These are phyloP conservation scores for Natrix natrix DNA, from an alignment of 2,797 vertebrate species.

Conservation along the genomic window DNA sequence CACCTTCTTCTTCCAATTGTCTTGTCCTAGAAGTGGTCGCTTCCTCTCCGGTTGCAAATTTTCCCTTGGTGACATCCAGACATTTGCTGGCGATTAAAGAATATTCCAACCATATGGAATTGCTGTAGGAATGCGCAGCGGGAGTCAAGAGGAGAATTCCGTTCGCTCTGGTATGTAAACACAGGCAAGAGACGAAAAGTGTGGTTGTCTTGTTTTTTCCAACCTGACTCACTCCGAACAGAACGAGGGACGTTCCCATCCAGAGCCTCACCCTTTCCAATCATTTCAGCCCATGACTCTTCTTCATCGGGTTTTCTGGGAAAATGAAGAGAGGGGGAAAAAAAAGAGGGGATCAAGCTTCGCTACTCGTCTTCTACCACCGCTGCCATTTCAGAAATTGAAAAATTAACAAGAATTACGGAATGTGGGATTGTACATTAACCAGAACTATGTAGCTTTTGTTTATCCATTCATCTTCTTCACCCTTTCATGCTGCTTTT, in stretches of 20 bases:
- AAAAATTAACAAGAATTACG: neutral
- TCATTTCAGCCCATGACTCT: neutral
- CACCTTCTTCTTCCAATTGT: accelerated
- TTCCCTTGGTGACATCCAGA: constrained; percentile 28
- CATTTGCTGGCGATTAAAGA: constrained; percentile 40
- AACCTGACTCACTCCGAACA: neutral
- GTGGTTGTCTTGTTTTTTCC: accelerated
- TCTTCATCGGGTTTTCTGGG: neutral
- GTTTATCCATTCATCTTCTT: neutral
- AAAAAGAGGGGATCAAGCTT: neutral
- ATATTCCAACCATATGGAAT: constrained; percentile 40
- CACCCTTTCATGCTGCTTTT: neutral
- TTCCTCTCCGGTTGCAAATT: constrained; percentile 3
- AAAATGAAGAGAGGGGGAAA: constrained; percentile 27
- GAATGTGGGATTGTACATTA: neutral
- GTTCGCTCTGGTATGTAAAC: constrained; percentile 55
- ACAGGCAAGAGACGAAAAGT: neutral
- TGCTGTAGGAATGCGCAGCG: neutral
- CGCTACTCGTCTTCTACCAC: neutral
- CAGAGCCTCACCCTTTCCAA: neutral
- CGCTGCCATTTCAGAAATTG: neutral
- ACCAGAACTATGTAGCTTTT: neutral
- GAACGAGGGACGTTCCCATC: neutral
- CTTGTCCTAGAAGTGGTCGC: constrained; percentile 20
- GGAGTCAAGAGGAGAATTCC: constrained; percentile 46